Evolutionary conservation across 2,113 vertebrate genomes (phyloP).

Genomic region (Percina caprodes): DNA sequence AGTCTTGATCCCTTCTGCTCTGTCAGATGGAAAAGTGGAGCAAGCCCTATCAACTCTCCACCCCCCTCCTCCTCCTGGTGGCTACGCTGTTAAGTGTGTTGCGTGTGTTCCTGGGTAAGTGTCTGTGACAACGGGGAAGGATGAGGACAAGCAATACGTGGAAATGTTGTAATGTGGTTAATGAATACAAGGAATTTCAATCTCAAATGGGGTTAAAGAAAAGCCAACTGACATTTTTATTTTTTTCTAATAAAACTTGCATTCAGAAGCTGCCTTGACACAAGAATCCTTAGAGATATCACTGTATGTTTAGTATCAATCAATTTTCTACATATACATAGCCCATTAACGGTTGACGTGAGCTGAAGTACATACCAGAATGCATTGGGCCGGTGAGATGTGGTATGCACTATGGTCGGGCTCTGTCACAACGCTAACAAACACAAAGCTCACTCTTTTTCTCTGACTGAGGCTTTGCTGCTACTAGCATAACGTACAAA

Average conservation of each 20-base stretch:
- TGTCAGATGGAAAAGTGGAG: slow-evolving; percentile 83
- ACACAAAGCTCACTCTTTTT: background rate
- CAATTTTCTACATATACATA: background rate
- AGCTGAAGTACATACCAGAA: background rate
- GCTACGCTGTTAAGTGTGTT: slow-evolving; percentile 45
- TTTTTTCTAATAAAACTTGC: background rate
- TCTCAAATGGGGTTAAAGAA: background rate
- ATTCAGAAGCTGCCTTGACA: too few relatives aligned
- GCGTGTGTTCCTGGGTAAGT: background rate
- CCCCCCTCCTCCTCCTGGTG: slow-evolving; percentile 49
- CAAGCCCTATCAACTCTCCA: slow-evolving; percentile 68
- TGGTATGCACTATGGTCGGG: background rate
- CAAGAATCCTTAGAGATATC: slow-evolving; percentile 1
- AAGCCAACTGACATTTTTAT: background rate
- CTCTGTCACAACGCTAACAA: background rate
- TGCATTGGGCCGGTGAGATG: background rate
- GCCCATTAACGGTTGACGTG: background rate
- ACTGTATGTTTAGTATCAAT: background rate
- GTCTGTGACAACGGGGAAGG: background rate
- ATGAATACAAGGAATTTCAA: background rate
- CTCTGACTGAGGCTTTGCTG: background rate
- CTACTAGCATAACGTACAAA: background rate
- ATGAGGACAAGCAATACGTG: background rate
- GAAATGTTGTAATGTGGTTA: background rate
- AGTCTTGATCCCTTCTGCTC: slow-evolving; percentile 81